These are phyloP conservation scores for Cyphomyrmex costatus DNA, from an alignment of 1,140 invertebrate genomes.

Conservation along the genomic window DNA sequence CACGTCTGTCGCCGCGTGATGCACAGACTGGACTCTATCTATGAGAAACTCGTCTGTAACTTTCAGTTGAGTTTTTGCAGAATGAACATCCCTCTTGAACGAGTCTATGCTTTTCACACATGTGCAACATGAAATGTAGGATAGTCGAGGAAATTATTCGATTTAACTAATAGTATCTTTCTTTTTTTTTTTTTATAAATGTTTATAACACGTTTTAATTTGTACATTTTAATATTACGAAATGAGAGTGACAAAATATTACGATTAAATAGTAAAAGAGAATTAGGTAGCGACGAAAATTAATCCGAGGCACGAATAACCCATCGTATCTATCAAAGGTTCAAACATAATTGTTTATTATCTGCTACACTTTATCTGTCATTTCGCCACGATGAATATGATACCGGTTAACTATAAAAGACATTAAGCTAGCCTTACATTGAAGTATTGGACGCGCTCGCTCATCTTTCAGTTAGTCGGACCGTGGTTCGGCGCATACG, in stretches of 20 bases:
- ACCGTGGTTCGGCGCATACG: conserved; percentile 27
- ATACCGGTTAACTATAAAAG: neutral
- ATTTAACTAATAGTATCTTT: neutral
- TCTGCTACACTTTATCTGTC: neutral
- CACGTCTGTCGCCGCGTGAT: conserved; percentile 34
- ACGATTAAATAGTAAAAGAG: neutral
- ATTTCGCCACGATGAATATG: neutral
- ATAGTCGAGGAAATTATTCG: neutral
- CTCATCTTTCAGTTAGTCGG: conserved; percentile 52
- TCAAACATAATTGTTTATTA: neutral
- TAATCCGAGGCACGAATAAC: too few species aligned
- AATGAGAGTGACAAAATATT: neutral
- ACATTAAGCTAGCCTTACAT: neutral
- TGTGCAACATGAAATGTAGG: neutral
- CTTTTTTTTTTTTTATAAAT: neutral
- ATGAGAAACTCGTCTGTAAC: conserved; percentile 44
- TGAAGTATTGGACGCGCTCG: conserved; percentile 20
- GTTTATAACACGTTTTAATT: neutral
- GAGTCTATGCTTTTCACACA: neutral
- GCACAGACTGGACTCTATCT: neutral
- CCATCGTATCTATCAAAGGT: neutral
- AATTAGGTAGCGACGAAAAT: neutral
- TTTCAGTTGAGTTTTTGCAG: conserved; percentile 24
- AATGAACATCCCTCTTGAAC: neutral
- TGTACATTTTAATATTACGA: neutral